Evolutionary conservation across 2,888 invertebrate genomes (phyloP).

Genomic region (Plusia festucae): DNA sequence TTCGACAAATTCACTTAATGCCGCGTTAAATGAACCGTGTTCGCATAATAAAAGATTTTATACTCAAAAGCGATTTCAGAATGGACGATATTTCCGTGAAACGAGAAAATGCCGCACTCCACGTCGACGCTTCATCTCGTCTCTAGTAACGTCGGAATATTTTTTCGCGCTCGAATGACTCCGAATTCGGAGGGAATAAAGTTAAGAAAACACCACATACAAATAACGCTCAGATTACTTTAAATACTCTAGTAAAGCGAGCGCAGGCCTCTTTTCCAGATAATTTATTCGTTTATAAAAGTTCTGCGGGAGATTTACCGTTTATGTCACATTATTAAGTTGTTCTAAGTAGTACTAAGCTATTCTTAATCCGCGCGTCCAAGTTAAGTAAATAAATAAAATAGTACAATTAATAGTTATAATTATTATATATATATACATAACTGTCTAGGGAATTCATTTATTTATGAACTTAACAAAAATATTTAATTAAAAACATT

Average conservation of each 20-base stretch:
- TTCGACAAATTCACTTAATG: conserved; percentile 89
- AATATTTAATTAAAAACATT: no score
- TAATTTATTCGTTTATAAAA: conserved; percentile 57
- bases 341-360: conserved; percentile 17
- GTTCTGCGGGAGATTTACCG: conserved; percentile 22
- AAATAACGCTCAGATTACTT: conserved; percentile 73
- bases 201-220: conserved; percentile 71
- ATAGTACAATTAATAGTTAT: no score
- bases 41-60: conserved; percentile 88
- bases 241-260: conserved; percentile 62
- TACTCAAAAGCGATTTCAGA: conserved; percentile 85
- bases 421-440: no score
- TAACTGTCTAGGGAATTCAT: no score
- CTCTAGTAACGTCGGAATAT: conserved; percentile 69
- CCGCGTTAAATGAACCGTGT: conserved; percentile 88
- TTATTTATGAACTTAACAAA: no score
- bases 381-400: conserved; percentile 49
- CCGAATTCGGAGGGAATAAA: conserved; percentile 65
- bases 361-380: conserved; percentile 33
- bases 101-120: conserved; percentile 72
- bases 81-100: conserved; percentile 83
- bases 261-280: conserved; percentile 58
- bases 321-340: conserved; percentile 42
- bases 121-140: conserved; percentile 71
- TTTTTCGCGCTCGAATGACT: conserved; percentile 74